Base-by-base conservation (phyloP, 2,113 vertebrate genomes). In the Pungitius pungitius region DNA sequence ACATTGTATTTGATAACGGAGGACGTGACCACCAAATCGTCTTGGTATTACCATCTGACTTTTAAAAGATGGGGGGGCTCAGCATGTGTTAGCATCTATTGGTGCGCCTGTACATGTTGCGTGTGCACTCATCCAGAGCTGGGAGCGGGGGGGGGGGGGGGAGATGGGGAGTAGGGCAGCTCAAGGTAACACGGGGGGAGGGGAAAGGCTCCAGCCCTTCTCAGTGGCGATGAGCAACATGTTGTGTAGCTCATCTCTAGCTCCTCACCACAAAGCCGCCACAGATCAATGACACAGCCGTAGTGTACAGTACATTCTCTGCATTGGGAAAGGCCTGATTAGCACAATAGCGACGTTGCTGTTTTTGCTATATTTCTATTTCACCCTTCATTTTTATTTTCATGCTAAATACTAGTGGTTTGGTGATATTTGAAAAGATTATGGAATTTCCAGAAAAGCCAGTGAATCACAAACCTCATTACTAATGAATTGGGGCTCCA, bases 41-140 rank as follows among this genome's bases (percentile, higher is more conserved):
- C 61, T 40, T 0, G 61, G 42, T 37, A 82, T 84, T 62, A 81
- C 79, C 74, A 80, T 80, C 81, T 80, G 83, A 85, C 51, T 82
- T 69, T 68, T 49, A 77, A 42, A 65, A 64, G 69, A 59, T 56
- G 61, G 58, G 69, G 69, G 37, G 45, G 63, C 76, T 58, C 47
- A 73, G 75, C 27, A 3, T 69, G 73, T 51, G 45, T 71, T 69
- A 4, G 8, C 55, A 11, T 58, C 18, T 30, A 73, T 79, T 7
- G 5, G 3, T 37, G 40, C 54, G 55, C 27, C 37, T 45, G 10
- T 69, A n/a, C 12, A 51, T 49, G 33, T 35, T 35, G 33, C 7
- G 33, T 66, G 26, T 69, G 55, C 39, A 49, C 71, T 79, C 37
- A 81, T 78, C 39, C 69, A 75, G 51, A n/a, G 30, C 54, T 7